Base-by-base conservation (phyloP, 2,797 vertebrate species). In the Centropyge bicolor region DNA sequence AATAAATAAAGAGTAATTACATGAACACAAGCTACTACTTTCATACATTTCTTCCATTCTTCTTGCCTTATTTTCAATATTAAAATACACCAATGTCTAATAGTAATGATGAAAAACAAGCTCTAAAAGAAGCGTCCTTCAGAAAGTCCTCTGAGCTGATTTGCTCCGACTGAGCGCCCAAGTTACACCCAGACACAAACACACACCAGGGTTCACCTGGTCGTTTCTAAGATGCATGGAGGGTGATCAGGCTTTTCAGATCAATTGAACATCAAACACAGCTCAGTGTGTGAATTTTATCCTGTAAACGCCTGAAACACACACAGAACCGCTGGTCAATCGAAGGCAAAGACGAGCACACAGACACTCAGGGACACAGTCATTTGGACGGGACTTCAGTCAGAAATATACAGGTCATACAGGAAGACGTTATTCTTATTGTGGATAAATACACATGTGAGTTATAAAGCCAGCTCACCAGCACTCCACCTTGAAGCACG, bases 181-280 rank as follows among this genome's bases (percentile, higher is more conserved):
- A 43, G 60, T 68, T 40, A 59, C 62, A 13, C 14, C 46, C 6
- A 74, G 54, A 84, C 38, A 78, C 43, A 82, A 41, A 76, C 67
- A 74, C 51, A 69, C 46, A 67, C 52, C 55, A 16, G 22, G 36
- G 35, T 57, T 70, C 76, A 81, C 46, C 69, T 49, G 83, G 70
- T 83, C 71, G 19, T 77, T 73, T 78, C 71, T 80, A 57, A 88
- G 86, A 88, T 76, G 66, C 82, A 78, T 82, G 88, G 69, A 83
- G 76, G 76, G 59, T 62, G 78, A 87, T 85, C 75, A 83, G 74
- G 70, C 57, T 81, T 75, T 81, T 67, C 45, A 70, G 80, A 90
- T 91, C 86, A 86, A 86, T 84, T 1, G 4, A 64, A 81, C 74
- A 77, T 85, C 82, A 88, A 84, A 77, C 79, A 38, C 54, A 17